phyloP scores from a whole-genome alignment of 2,797 vertebrate species.

The Karalla daura region DNA sequence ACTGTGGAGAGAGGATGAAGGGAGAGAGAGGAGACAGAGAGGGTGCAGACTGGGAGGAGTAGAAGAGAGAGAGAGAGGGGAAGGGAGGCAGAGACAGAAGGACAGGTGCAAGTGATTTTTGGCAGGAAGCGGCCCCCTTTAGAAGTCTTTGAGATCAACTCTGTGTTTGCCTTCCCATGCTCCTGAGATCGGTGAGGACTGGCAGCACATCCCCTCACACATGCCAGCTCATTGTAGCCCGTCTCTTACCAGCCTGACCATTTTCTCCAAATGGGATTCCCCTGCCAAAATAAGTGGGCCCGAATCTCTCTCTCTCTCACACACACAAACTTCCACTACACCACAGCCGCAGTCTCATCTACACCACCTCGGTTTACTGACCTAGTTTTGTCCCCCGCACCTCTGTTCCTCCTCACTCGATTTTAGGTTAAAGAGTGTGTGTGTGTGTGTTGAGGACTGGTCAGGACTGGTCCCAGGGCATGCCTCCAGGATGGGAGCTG shows the following conservation, averaged over 20 bases:
- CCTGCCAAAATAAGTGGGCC: conserved; percentile 53
- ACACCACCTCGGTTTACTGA: conserved; percentile 57
- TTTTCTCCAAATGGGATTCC: conserved; percentile 52
- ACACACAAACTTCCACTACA: not conserved
- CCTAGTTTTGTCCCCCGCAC: conserved; percentile 48
- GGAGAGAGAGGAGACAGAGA: conserved; percentile 40
- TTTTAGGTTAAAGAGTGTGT: not conserved
- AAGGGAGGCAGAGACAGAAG: conserved; percentile 64
- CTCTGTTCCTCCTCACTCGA: conserved; percentile 9
- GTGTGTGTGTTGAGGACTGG: conserved; percentile 1
- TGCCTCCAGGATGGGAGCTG: not conserved
- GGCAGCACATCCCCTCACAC: conserved; percentile 60
- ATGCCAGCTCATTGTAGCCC: conserved; percentile 66
- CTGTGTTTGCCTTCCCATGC: conserved; percentile 86
- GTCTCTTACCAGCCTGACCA: conserved; percentile 48
- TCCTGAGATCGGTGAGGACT: conserved; percentile 69
- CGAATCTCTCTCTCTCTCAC: conserved; percentile 1
- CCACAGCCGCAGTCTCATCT: conserved; percentile 7
- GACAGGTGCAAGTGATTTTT: conserved; percentile 82
- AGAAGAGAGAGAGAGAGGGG: conserved; percentile 19
- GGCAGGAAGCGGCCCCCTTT: conserved; percentile 75
- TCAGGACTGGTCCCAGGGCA: not conserved
- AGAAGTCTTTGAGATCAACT: conserved; percentile 80
- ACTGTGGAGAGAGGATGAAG: conserved; percentile 49
- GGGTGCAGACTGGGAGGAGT: conserved; percentile 55